phyloP scores from a whole-genome alignment of 2,888 invertebrate species.

The Dicyrtoma fusca region DNA sequence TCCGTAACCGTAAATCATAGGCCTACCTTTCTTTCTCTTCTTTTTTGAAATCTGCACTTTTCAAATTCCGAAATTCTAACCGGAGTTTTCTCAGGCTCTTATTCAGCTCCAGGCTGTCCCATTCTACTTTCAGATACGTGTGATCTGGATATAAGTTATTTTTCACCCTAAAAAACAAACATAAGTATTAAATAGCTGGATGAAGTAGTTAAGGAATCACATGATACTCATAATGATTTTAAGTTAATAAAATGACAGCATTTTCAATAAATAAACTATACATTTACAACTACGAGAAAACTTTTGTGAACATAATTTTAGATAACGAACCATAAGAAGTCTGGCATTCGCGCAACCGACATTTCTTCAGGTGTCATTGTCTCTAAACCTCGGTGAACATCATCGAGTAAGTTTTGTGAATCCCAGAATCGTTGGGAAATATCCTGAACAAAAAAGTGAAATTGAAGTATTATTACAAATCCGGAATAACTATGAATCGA shows the following conservation, averaged over 20 bases:
- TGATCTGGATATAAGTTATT: constrained; percentile 10
- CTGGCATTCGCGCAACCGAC: background rate
- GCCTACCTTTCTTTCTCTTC: too few relatives aligned
- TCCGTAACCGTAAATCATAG: too few relatives aligned
- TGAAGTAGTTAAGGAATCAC: too few relatives aligned
- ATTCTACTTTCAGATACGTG: background rate
- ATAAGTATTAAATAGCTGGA: background rate
- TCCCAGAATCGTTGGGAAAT: constrained; percentile 7
- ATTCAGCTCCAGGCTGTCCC: background rate
- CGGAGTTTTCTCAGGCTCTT: background rate
- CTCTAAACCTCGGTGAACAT: background rate
- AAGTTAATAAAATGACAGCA: too few relatives aligned
- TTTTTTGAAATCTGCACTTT: background rate
- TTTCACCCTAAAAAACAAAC: background rate
- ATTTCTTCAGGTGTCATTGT: constrained; percentile 13
- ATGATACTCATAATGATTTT: too few relatives aligned
- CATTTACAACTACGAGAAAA: too few relatives aligned
- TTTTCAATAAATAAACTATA: too few relatives aligned
- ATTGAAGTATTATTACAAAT: background rate
- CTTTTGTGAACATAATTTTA: background rate
- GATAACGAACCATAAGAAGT: background rate
- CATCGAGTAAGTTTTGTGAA: background rate
- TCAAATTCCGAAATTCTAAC: background rate
- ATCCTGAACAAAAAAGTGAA: background rate
- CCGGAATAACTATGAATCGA: background rate